These are phyloP conservation scores for Drosophila seguyi DNA, from an alignment of 1,140 invertebrate species.

Conservation along the genomic window DNA sequence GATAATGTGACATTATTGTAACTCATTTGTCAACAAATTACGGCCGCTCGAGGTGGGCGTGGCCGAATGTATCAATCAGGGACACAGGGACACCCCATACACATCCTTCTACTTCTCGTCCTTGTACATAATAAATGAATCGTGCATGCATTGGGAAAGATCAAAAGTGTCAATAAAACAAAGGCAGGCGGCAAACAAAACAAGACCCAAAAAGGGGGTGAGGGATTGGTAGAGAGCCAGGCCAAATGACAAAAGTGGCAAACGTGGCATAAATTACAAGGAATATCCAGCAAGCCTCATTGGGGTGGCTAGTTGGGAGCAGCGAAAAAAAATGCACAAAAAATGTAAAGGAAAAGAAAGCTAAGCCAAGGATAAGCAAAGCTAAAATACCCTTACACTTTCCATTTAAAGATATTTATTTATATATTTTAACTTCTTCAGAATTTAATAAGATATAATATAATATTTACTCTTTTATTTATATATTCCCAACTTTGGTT, in stretches of 20 bases:
- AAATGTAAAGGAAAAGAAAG: neutral
- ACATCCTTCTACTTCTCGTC: neutral
- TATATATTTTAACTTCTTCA: too few relatives aligned
- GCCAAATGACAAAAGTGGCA: conserved; percentile 80
- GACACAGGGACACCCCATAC: conserved; percentile 17
- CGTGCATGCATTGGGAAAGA: conserved; percentile 75
- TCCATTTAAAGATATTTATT: too few relatives aligned
- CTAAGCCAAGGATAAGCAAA: too few relatives aligned
- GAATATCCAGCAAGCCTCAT: conserved; percentile 2
- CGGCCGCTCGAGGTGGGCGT: conserved; percentile 56
- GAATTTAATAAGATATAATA: too few relatives aligned
- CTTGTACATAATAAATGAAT: conserved; percentile 76
- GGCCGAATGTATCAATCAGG: conserved; percentile 71
- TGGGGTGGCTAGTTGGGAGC: conserved; percentile 17
- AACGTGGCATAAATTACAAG: conserved; percentile 80
- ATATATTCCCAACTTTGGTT: too few relatives aligned
- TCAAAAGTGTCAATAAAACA: conserved; percentile 84
- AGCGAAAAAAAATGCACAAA: neutral
- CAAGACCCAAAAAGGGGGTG: neutral
- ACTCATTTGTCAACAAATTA: conserved; percentile 83
- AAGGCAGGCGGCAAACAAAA: conserved; percentile 55
- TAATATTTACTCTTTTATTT: too few relatives aligned
- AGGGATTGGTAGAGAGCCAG: conserved; percentile 22
- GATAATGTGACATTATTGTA: conserved; percentile 83
- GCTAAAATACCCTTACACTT: too few relatives aligned